A percentile compares a stretch with the other conserved stretches of the same genome.
Evolutionary conservation across 1,140 invertebrate species (phyloP).

Genomic region (Myzus persicae): DNA sequence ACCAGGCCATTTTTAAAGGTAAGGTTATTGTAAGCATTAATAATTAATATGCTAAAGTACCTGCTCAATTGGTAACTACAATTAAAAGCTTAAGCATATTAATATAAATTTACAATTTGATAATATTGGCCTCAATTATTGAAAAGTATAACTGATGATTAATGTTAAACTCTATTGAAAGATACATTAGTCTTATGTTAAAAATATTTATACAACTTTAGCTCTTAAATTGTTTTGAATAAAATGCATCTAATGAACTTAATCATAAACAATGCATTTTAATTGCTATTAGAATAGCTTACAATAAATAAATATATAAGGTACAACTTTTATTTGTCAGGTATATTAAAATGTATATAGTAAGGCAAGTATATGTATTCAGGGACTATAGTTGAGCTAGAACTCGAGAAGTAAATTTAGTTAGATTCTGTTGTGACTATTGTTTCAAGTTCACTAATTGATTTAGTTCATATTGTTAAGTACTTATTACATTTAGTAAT

Average conservation of each 20-base stretch:
- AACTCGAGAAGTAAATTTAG: background rate
- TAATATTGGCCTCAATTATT: background rate
- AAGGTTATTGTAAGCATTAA: background rate
- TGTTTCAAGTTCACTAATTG: background rate
- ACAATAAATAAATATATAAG: background rate
- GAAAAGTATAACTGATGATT: background rate
- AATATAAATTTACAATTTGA: background rate
- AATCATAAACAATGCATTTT: background rate
- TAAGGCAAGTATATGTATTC: background rate
- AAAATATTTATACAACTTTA: background rate
- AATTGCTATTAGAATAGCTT: background rate
- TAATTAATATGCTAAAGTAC: background rate
- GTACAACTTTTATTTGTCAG: background rate
- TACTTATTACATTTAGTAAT: background rate
- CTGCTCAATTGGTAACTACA: background rate
- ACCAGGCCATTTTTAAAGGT: slow-evolving; percentile 54
- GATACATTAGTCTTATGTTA: background rate
- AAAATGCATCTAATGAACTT: background rate
- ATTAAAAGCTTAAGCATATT: background rate
- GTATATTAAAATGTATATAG: background rate
- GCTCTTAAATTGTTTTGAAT: background rate
- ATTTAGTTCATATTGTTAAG: background rate
- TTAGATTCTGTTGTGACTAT: background rate
- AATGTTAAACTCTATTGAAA: background rate
- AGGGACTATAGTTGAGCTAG: background rate